These are phyloP conservation scores for Rhagonycha fulva DNA, from an alignment of 2,888 invertebrate genomes.

Conservation along the genomic window DNA sequence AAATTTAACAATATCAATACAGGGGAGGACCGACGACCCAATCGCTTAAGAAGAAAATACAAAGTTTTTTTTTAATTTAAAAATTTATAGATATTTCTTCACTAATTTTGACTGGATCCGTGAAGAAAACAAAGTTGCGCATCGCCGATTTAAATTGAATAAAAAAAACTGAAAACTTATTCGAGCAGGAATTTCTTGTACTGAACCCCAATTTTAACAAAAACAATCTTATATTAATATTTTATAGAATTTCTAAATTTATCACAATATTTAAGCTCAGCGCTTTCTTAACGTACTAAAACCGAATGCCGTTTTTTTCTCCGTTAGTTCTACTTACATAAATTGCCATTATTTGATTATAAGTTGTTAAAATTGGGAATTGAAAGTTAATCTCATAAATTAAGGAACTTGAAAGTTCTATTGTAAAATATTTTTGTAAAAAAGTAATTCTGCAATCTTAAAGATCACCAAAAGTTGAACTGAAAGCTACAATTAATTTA, in stretches of 20 bases:
- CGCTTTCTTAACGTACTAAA: neutral
- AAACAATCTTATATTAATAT: neutral
- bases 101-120: too few species aligned
- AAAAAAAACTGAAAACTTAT: neutral
- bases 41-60: neutral
- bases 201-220: neutral
- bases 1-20: neutral
- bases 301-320: neutral
- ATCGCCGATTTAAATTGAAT: neutral
- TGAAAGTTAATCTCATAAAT: neutral
- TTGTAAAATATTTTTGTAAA: neutral
- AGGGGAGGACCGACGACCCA: neutral
- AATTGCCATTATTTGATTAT: neutral
- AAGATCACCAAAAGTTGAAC: neutral
- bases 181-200: neutral
- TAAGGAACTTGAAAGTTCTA: neutral
- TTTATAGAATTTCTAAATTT: neutral
- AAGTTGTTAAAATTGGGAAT: neutral
- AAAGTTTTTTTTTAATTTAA: neutral
- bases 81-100: too few species aligned
- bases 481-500: conserved; percentile 30
- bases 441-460: neutral
- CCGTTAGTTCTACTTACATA: neutral
- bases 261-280: neutral
- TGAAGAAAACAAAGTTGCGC: neutral